Evolutionary conservation across 2,797 vertebrate species (phyloP).

Genomic region (Acridotheres tristis): DNA sequence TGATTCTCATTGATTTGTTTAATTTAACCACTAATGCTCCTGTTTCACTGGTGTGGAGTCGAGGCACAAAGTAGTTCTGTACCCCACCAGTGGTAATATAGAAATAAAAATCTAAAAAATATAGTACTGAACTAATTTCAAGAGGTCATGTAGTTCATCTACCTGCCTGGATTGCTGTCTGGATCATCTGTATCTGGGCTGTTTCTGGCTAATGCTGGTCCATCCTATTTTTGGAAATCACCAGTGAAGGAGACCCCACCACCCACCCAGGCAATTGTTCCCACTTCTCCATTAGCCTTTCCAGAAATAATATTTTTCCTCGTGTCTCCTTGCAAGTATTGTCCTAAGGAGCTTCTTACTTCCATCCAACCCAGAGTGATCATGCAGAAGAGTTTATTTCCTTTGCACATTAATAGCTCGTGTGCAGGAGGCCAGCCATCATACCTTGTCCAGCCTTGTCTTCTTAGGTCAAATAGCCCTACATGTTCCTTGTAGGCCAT

Average conservation of each 20-base stretch:
- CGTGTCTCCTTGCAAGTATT: neutral
- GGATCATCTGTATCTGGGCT: neutral
- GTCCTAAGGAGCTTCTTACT: neutral
- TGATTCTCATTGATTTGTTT: neutral
- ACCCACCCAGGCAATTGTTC: neutral
- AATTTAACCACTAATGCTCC: neutral
- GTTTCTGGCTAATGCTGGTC: neutral
- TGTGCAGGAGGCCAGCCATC: neutral
- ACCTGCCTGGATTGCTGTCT: neutral
- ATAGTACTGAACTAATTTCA: neutral
- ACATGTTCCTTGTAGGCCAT: neutral
- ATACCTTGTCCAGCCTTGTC: neutral
- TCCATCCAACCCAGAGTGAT: neutral
- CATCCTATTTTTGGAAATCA: neutral
- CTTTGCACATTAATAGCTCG: neutral
- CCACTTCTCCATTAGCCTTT: neutral
- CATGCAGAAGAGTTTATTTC: neutral
- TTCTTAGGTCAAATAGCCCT: neutral
- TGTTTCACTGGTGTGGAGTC: neutral
- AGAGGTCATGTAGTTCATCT: neutral
- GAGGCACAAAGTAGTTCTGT: neutral
- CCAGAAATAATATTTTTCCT: neutral
- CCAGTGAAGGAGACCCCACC: neutral
- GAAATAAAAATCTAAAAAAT: neutral
- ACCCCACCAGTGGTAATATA: neutral